A percentile compares a stretch with the other conserved stretches of the same genome.
Conservation (phyloP, 2,888 invertebrate genomes). For the Pandemis cinnamomeana region DNA sequence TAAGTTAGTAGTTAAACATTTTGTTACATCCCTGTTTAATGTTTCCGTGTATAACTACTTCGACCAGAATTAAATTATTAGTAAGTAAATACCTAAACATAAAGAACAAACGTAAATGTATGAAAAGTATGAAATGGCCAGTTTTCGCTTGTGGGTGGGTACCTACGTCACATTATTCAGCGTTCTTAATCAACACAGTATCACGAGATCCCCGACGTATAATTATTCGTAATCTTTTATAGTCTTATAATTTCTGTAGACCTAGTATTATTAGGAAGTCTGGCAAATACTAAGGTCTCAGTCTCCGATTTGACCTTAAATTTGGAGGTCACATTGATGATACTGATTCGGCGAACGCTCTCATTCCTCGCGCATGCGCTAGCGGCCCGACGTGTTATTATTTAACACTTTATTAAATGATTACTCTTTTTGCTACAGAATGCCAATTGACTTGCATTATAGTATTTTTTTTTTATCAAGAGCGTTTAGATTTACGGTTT, state of each 20-base stretch:
- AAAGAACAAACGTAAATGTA: too few relatives aligned
- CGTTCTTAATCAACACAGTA: not conserved
- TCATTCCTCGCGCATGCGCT: conserved; percentile 57
- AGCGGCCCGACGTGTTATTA: conserved; percentile 67
- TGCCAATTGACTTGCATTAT: not conserved
- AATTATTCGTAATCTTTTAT: not conserved
- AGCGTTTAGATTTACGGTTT: not conserved
- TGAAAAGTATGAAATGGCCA: too few relatives aligned
- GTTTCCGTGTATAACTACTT: too few relatives aligned
- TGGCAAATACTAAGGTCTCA: conserved; percentile 48
- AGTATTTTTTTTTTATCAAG: not conserved
- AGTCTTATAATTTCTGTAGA: conserved; percentile 10
- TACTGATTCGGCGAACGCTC: conserved; percentile 66
- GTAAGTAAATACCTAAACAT: too few relatives aligned
- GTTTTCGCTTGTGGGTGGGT: too few relatives aligned
- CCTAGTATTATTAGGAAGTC: conserved; percentile 39
- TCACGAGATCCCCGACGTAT: not conserved
- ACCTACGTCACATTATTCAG: too few relatives aligned
- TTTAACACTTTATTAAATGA: conserved; percentile 56
- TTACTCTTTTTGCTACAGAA: not conserved
- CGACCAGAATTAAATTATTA: too few relatives aligned
- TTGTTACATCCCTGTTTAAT: too few relatives aligned
- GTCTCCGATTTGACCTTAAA: conserved; percentile 59
- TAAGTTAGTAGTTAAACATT: too few relatives aligned
- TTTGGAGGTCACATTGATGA: conserved; percentile 66